A percentile compares a stretch with the other conserved stretches of the same genome.
These are phyloP conservation scores for Idaea biselata DNA, from an alignment of 2,888 invertebrate genomes.

Conservation along the genomic window DNA sequence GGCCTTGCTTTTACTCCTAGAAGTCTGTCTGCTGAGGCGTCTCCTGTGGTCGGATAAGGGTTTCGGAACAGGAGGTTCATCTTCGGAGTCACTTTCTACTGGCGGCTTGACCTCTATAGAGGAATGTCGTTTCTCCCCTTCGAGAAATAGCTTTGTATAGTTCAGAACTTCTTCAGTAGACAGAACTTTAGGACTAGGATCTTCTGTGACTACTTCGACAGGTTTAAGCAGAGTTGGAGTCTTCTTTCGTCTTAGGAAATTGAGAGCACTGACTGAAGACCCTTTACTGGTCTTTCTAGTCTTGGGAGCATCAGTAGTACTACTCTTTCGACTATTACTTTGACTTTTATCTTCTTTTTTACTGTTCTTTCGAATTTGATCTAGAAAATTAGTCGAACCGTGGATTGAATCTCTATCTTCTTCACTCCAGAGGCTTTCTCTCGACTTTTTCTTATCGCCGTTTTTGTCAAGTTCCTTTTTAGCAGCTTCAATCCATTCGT, in stretches of 20 bases:
- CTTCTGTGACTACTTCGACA: slow-evolving; percentile 66
- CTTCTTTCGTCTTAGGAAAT: slow-evolving; percentile 68
- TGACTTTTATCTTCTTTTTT: slow-evolving; percentile 66
- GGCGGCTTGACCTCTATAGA: slow-evolving; percentile 47
- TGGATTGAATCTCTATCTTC: slow-evolving; percentile 71
- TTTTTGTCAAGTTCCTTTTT: slow-evolving; percentile 65
- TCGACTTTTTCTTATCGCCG: slow-evolving; percentile 68
- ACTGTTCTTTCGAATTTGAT: slow-evolving; percentile 63
- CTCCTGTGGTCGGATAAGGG: slow-evolving; percentile 62
- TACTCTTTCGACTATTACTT: slow-evolving; percentile 55
- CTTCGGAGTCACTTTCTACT: slow-evolving; percentile 67
- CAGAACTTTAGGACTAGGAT: slow-evolving; percentile 48
- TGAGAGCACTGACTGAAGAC: slow-evolving; percentile 69
- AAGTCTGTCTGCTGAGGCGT: slow-evolving; percentile 69
- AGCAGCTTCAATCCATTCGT: slow-evolving; percentile 69
- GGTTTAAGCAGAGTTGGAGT: slow-evolving; percentile 63
- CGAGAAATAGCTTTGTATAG: slow-evolving; percentile 63
- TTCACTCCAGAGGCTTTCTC: slow-evolving; percentile 75
- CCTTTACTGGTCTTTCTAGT: slow-evolving; percentile 67
- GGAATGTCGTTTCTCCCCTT: slow-evolving; percentile 64
- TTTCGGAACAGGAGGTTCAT: slow-evolving; percentile 60
- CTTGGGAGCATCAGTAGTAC: slow-evolving; percentile 60
- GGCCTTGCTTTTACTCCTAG: slow-evolving; percentile 72
- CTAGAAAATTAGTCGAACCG: slow-evolving; percentile 61
- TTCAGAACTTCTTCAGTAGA: slow-evolving; percentile 61